Percentiles rank a stretch among this genome's conserved stretches.
These are phyloP conservation scores for Drosophila grimshawi DNA, from an alignment of 1,140 invertebrate species.

Conservation along the genomic window DNA sequence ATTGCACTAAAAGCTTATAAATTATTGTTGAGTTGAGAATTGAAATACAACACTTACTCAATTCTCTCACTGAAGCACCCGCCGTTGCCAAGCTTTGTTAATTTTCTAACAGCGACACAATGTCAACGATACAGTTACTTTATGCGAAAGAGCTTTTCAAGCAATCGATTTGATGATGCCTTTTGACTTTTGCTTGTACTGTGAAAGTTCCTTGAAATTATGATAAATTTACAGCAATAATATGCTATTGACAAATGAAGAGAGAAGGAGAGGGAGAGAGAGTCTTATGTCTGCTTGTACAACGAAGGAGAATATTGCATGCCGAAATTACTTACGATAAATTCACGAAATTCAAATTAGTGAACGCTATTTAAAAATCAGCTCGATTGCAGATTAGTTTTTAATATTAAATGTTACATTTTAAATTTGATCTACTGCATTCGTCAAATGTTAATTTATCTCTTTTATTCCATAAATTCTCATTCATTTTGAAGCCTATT, in stretches of 20 bases:
- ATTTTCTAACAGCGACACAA: slow-evolving; percentile 64
- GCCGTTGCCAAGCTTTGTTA: slow-evolving; percentile 60
- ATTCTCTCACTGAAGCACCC: slow-evolving; percentile 61
- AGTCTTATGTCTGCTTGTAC: too few species aligned
- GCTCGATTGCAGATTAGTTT: too few species aligned
- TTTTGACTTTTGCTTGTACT: slow-evolving; percentile 34
- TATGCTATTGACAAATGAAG: background rate
- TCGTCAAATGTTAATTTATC: too few species aligned
- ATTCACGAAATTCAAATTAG: too few species aligned
- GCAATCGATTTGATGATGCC: slow-evolving; percentile 8
- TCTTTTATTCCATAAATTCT: too few species aligned
- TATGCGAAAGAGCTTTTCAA: slow-evolving; percentile 9
- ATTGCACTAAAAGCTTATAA: slow-evolving; percentile 81
- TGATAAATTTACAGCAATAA: slow-evolving; percentile 1
- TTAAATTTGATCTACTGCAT: too few species aligned
- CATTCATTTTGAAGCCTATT: too few species aligned
- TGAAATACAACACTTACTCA: slow-evolving; percentile 40
- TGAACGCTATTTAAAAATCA: too few species aligned
- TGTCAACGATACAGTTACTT: slow-evolving; percentile 31
- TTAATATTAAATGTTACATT: too few species aligned
- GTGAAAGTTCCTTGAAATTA: slow-evolving; percentile 9
- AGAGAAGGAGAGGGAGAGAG: background rate
- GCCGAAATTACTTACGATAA: too few species aligned
- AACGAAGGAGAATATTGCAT: too few species aligned
- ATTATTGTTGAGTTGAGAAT: slow-evolving; percentile 69